These are phyloP conservation scores for Tachyglossus aculeatus DNA, from an alignment of 2,797 vertebrate species.

Conservation along the genomic window DNA sequence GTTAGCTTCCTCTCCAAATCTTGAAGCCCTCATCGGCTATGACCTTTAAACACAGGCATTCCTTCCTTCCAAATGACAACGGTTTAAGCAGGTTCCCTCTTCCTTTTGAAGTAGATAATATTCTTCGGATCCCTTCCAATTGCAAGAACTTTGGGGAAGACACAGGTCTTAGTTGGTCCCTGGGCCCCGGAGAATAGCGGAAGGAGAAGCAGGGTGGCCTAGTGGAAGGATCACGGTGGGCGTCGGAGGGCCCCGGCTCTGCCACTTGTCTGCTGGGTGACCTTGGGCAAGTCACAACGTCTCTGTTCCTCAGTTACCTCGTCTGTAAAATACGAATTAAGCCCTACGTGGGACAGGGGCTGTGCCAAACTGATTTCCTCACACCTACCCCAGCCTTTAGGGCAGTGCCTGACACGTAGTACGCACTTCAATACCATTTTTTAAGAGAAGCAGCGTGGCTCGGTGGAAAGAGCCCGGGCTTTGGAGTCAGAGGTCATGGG, in stretches of 20 bases:
- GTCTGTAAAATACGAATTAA: neutral
- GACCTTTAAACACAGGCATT: neutral
- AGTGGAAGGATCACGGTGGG: too few species aligned
- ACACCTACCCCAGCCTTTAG: too few species aligned
- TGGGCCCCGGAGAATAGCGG: neutral
- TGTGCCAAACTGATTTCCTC: too few species aligned
- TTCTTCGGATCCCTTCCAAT: neutral
- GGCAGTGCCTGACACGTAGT: too few species aligned
- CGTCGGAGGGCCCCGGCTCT: too few species aligned
- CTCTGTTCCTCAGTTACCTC: neutral
- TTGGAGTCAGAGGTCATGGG: too few species aligned
- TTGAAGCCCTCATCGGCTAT: slow-evolving; percentile 16
- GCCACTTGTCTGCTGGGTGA: too few species aligned
- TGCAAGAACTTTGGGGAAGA: too few species aligned
- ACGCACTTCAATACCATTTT: too few species aligned
- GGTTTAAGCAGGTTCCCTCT: neutral
- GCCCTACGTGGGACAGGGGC: too few species aligned
- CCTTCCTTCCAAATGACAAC: neutral
- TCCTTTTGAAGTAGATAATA: neutral
- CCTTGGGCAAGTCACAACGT: neutral
- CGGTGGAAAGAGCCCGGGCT: too few species aligned
- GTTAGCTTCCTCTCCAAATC: slow-evolving; percentile 33
- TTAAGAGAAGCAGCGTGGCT: too few species aligned
- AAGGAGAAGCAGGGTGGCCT: slow-evolving; percentile 10
- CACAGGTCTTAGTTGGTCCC: neutral